Conservation (phyloP, 2,888 invertebrate species). For the Leucozona laternaria region DNA sequence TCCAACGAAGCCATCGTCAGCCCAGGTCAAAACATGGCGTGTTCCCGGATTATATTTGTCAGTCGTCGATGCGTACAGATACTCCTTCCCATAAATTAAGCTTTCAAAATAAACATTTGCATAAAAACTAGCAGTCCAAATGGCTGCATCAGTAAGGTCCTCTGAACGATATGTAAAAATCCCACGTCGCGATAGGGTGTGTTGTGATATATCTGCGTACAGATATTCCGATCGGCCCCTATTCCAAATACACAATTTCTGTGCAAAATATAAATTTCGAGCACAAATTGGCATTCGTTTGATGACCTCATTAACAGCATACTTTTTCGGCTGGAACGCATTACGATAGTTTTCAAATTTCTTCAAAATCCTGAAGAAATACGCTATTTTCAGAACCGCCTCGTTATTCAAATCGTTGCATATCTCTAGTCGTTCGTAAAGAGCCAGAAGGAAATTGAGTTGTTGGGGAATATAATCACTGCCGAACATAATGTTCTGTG, state of each 20-base stretch:
- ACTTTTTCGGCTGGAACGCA: not conserved
- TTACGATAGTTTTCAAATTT: slow-evolving; percentile 1
- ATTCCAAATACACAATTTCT: slow-evolving; percentile 31
- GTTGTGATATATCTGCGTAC: slow-evolving; percentile 10
- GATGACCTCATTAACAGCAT: not conserved
- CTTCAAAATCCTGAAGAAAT: not conserved
- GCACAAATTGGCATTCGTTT: slow-evolving; percentile 26
- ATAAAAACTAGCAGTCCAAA: not conserved
- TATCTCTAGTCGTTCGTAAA: slow-evolving; percentile 8
- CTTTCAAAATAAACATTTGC: slow-evolving; percentile 21
- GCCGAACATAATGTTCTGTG: slow-evolving; percentile 12
- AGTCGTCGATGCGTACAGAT: not conserved
- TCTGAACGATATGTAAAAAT: slow-evolving; percentile 7
- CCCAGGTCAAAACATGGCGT: slow-evolving; percentile 36
- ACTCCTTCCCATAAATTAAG: not conserved
- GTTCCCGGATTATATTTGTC: not conserved
- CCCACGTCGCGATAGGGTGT: not conserved
- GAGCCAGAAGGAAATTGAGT: not conserved
- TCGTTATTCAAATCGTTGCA: slow-evolving; percentile 8
- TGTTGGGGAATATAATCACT: slow-evolving; percentile 30
- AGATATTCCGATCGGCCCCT: not conserved
- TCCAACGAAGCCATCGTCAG: not conserved
- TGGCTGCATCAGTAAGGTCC: not conserved
- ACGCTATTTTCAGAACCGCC: slow-evolving; percentile 7
- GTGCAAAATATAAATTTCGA: slow-evolving; percentile 1